Evolutionary conservation across 2,113 vertebrate species (phyloP), one percentile per base, ranked within the genome.

Genomic region (Oncorhynchus gorbuscha): DNA sequence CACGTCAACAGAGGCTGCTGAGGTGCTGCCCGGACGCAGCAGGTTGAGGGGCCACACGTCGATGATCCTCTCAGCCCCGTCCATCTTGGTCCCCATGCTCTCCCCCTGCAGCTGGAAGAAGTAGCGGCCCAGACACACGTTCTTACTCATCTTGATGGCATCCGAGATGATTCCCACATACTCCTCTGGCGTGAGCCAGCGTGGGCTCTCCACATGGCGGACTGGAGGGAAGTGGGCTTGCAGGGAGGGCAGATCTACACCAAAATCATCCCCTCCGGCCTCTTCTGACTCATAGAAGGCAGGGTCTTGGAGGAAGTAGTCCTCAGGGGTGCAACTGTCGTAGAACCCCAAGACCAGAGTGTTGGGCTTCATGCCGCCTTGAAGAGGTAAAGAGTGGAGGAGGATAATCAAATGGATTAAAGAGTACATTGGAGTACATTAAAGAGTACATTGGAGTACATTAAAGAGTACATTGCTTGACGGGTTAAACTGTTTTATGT

Each of bases 331-430:
- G 51, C 90, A 86, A 77, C 93, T 91, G 73, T 97, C 96, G 0
- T 97, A 97, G 88, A 97, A 97, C 7, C 96, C 96, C 58, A 97
- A 83, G 69, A 97, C 92, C 84, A 97, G 75, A 0, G 92, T 97
- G 88, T 97, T 97, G 76, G 96, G 96, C 87, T 97, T 97, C 96
- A 97, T 97, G 30, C 96, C 96, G 7, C 96, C 96, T 97, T 83
- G 58, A 24, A 48, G 32, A 66, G 8, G 30, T 14, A 20, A 39
- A 49, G 24, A n/a, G 7, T 1, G 7, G 3, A 26, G 2, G 71
- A 32, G 5, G 7, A 49, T n/a, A 30, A 32, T 30, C 5, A 68
- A 67, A 73, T 32, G 32, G 12, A 62, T 22, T 62, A 62, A 7
- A 62, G 2, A 62, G 24, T 24, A 24, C 24, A 24, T 24, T 24